Conservation (phyloP, 2,113 vertebrate species). For the Pogona vitticeps region DNA sequence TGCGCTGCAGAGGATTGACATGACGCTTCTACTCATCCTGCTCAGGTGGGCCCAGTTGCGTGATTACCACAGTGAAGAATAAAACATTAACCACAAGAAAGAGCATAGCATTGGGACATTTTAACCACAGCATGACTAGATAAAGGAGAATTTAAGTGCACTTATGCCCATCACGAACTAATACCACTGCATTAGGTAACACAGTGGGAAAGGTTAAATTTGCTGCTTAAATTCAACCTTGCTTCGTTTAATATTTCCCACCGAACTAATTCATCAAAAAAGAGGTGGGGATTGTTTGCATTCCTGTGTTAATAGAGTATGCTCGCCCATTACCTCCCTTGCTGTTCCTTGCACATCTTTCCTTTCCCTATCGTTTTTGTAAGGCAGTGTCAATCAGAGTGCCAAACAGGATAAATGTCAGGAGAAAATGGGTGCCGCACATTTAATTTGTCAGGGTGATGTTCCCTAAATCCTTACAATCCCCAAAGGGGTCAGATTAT, state of each 20-base stretch:
- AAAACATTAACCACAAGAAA: conserved; percentile 52
- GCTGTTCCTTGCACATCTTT: conserved; percentile 51
- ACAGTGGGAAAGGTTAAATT: conserved; percentile 55
- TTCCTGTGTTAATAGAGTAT: conserved; percentile 62
- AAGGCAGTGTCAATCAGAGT: conserved; percentile 42
- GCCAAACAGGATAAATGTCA: conserved; percentile 39
- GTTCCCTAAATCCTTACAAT: not conserved
- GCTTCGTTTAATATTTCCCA: conserved; percentile 40
- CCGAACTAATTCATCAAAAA: conserved; percentile 57
- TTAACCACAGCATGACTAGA: conserved; percentile 21
- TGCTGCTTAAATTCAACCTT: conserved; percentile 61
- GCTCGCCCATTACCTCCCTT: conserved; percentile 58
- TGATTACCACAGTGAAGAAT: conserved; percentile 41
- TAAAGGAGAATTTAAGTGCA: conserved; percentile 40
- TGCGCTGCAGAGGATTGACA: not conserved
- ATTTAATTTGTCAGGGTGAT: not conserved
- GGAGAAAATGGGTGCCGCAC: conserved; percentile 11
- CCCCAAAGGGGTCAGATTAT: not conserved
- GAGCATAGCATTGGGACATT: conserved; percentile 33
- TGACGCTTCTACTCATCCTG: not conserved
- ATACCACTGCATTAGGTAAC: conserved; percentile 62
- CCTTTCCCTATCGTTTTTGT: not conserved
- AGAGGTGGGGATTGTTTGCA: conserved; percentile 42
- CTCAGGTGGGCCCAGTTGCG: not conserved
- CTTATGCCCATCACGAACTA: conserved; percentile 45